Evolutionary conservation across 2,113 vertebrate species (phyloP).

Genomic region (Polypterus senegalus): DNA sequence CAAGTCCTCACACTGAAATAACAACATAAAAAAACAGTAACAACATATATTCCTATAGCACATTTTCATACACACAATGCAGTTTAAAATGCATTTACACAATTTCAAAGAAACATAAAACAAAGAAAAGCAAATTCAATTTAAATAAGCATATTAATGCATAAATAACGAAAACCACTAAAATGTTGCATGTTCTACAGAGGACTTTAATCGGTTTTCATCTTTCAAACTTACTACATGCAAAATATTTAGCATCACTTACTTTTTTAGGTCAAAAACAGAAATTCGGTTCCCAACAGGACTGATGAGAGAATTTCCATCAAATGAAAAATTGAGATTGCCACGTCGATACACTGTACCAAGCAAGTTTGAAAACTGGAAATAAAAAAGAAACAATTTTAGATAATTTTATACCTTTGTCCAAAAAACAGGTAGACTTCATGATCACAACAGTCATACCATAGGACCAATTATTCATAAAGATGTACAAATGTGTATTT

Average conservation of each 20-base stretch:
- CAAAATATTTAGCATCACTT: slow-evolving; percentile 22
- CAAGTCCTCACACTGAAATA: too few relatives aligned
- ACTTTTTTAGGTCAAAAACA: slow-evolving; percentile 86
- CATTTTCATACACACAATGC: too few relatives aligned
- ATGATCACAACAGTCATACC: background rate
- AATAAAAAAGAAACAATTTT: background rate
- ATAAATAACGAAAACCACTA: background rate
- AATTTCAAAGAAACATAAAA: too few relatives aligned
- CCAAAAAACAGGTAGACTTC: background rate
- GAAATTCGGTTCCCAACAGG: slow-evolving; percentile 87
- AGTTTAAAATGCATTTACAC: too few relatives aligned
- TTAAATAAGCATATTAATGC: too few relatives aligned
- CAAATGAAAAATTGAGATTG: slow-evolving; percentile 73
- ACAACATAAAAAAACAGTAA: too few relatives aligned
- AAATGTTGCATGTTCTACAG: background rate
- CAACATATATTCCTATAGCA: too few relatives aligned
- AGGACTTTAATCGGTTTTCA: background rate
- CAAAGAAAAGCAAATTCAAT: too few relatives aligned
- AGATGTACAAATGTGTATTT: too few relatives aligned
- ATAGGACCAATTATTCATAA: too few relatives aligned
- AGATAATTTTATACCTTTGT: background rate
- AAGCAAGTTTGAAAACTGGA: slow-evolving; percentile 81
- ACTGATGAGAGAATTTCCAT: slow-evolving; percentile 77
- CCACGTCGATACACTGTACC: slow-evolving; percentile 85
- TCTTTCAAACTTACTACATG: background rate